Conservation (phyloP, 2,113 vertebrate genomes). For the Tachycineta bicolor region DNA sequence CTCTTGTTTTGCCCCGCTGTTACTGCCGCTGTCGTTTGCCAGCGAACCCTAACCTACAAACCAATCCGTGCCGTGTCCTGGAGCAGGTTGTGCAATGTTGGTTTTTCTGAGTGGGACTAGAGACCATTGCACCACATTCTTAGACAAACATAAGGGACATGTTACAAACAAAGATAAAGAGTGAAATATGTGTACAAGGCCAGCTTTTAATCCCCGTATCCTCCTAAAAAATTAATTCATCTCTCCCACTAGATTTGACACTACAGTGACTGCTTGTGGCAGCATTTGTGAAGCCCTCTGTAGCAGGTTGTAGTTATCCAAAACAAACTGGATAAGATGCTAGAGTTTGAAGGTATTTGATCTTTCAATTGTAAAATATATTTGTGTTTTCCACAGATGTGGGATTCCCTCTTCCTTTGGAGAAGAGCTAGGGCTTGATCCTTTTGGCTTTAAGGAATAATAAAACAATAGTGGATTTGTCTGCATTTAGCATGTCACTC, state of each 20-base stretch:
- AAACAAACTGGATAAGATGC: not conserved
- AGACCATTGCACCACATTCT: not conserved
- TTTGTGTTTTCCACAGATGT: not conserved
- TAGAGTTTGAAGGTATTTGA: not conserved
- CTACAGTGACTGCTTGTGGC: not conserved
- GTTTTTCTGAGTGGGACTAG: not conserved
- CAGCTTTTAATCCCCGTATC: not conserved
- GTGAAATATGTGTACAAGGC: not conserved
- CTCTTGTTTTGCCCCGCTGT: not conserved
- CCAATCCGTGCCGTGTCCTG: rapidly evolving
- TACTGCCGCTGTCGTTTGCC: not conserved
- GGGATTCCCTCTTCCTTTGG: not conserved
- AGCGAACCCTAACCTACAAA: slow-evolving; percentile 8
- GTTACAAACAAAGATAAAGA: not conserved
- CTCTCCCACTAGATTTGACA: not conserved
- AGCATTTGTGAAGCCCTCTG: not conserved
- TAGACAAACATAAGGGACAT: not conserved
- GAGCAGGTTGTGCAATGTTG: not conserved
- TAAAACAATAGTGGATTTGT: not conserved
- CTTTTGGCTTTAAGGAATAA: not conserved
- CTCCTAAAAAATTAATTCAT: not conserved
- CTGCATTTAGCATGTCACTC: not conserved
- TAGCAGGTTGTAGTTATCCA: not conserved
- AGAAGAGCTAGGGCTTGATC: not conserved
- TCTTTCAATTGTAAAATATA: not conserved